A percentile compares a stretch with the other conserved stretches of the same genome.
These are phyloP conservation scores for Chloroceryle amazona DNA, from an alignment of 2,797 vertebrate genomes.

Conservation along the genomic window DNA sequence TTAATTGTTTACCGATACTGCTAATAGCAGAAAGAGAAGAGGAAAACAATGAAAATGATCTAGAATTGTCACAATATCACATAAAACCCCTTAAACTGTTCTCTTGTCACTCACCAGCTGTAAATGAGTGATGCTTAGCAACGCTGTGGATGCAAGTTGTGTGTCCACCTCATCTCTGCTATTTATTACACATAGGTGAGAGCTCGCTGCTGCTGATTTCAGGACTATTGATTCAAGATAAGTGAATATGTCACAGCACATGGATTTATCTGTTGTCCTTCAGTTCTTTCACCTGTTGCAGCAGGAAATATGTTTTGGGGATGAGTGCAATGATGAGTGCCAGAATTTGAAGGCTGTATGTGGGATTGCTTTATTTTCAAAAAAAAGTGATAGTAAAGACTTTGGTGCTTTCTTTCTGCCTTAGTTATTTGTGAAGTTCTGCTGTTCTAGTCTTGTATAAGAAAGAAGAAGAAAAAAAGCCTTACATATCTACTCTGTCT, in stretches of 20 bases:
- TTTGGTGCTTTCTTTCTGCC: not conserved
- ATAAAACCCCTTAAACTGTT: not conserved
- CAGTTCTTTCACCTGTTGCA: not conserved
- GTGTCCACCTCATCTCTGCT: not conserved
- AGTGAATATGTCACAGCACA: not conserved
- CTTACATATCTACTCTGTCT: not conserved
- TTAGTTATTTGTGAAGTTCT: not conserved
- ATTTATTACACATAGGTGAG: not conserved
- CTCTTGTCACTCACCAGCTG: not conserved
- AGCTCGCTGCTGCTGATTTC: not conserved
- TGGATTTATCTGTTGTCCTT: constrained; percentile 4
- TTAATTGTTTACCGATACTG: not conserved
- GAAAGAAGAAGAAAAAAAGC: too few relatives aligned
- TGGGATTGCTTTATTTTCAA: not conserved
- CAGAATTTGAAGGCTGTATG: not conserved
- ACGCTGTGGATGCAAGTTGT: not conserved
- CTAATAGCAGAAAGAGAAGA: not conserved
- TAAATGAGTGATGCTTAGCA: not conserved
- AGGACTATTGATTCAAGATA: not conserved
- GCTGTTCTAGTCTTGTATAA: not conserved
- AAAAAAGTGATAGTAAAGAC: not conserved
- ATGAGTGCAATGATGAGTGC: not conserved
- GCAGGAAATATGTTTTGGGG: not conserved
- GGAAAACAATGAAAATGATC: not conserved
- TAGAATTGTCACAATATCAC: not conserved